These are phyloP conservation scores for Ophion ellenae DNA, from an alignment of 2,888 invertebrate species.

Conservation along the genomic window DNA sequence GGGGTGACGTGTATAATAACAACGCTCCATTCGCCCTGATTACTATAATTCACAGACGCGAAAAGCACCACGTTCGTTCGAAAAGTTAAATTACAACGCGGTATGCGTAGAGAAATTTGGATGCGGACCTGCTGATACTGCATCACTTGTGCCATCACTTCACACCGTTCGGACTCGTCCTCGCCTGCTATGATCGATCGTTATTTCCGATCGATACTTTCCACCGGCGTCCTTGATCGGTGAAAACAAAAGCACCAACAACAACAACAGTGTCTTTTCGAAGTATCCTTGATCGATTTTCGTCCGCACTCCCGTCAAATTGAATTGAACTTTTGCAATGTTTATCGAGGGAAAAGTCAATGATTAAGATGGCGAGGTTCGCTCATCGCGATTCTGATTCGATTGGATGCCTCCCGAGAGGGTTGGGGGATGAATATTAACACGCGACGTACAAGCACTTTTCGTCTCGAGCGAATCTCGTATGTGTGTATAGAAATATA, in stretches of 20 bases:
- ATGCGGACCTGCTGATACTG: slow-evolving; percentile 80
- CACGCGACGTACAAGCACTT: slow-evolving; percentile 30
- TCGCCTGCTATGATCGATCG: slow-evolving; percentile 53
- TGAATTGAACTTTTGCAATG: not conserved
- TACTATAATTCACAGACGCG: slow-evolving; percentile 71
- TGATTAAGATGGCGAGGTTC: slow-evolving; percentile 19
- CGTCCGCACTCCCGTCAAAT: not conserved
- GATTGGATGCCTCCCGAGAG: not conserved
- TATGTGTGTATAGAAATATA: slow-evolving; percentile 15
- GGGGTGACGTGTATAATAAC: slow-evolving; percentile 62
- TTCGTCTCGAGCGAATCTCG: slow-evolving; percentile 35
- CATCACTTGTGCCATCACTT: slow-evolving; percentile 78
- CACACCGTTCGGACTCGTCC: slow-evolving; percentile 55
- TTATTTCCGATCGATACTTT: slow-evolving; percentile 29
- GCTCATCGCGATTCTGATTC: not conserved
- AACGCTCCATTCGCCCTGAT: slow-evolving; percentile 61
- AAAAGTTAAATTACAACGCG: slow-evolving; percentile 63
- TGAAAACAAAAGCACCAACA: not conserved
- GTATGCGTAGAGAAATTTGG: slow-evolving; percentile 45
- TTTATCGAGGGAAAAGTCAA: not conserved
- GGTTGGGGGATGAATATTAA: not conserved
- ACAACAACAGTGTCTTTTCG: not conserved
- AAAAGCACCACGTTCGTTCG: slow-evolving; percentile 66
- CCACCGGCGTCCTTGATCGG: not conserved
- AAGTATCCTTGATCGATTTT: slow-evolving; percentile 45